Conservation (phyloP, 2,113 vertebrate species). For the Salvelinus fontinalis region DNA sequence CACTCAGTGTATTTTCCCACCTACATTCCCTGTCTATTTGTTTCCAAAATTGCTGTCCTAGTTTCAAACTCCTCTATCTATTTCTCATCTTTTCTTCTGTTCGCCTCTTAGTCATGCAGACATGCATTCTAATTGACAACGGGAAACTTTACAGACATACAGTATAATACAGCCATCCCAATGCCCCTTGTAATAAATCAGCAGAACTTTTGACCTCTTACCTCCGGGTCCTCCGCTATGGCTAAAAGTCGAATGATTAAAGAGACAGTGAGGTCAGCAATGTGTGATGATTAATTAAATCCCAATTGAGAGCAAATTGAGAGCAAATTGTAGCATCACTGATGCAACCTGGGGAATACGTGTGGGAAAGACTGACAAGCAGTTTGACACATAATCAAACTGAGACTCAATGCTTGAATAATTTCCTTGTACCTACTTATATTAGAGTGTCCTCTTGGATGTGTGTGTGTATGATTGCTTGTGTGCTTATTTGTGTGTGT, state of each 20-base stretch:
- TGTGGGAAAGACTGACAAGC: constrained; percentile 63
- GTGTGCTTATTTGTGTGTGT: constrained; percentile 20
- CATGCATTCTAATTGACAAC: neutral
- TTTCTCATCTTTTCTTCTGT: constrained; percentile 3
- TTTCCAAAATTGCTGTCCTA: constrained; percentile 12
- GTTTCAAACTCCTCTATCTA: constrained; percentile 23
- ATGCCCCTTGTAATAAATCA: neutral
- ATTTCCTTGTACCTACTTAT: constrained; percentile 73
- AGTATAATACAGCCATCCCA: neutral
- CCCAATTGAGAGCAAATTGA: neutral
- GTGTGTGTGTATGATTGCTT: constrained; percentile 46
- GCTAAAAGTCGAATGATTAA: constrained; percentile 41
- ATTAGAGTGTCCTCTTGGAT: constrained; percentile 63
- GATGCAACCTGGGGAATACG: constrained; percentile 58
- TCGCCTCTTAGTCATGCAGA: neutral
- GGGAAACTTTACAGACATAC: neutral
- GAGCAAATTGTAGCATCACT: constrained; percentile 43
- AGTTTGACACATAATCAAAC: constrained; percentile 72
- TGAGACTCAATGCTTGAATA: constrained; percentile 71
- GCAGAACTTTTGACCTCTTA: no score
- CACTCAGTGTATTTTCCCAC: constrained; percentile 3
- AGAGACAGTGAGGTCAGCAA: constrained; percentile 35
- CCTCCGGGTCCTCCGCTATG: neutral
- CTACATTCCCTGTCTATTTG: constrained; percentile 18
- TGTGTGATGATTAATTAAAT: neutral